A percentile compares a stretch with the other conserved stretches of the same genome.
phyloP scores from a whole-genome alignment of 1,140 invertebrate species.

The Heliconius congener region DNA sequence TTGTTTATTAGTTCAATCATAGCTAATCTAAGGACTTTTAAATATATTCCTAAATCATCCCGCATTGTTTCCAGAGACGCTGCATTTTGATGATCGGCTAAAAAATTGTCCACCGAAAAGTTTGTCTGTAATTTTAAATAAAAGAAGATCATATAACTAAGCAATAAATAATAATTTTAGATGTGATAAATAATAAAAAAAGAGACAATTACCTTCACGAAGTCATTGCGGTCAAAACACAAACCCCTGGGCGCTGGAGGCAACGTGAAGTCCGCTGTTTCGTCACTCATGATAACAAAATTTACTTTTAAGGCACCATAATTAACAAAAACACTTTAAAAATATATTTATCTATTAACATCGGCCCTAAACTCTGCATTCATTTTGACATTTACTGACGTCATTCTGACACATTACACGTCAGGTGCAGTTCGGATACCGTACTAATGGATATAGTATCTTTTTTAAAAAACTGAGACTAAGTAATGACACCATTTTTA shows the following conservation, averaged over 20 bases:
- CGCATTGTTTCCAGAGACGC: conserved; percentile 66
- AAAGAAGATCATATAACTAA: background rate
- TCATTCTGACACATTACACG: conserved; percentile 71
- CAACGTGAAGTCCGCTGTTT: conserved; percentile 68
- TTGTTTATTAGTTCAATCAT: conserved; percentile 99
- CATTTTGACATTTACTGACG: conserved; percentile 72
- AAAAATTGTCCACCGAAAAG: conserved; percentile 95
- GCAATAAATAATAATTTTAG: background rate
- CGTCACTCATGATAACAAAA: conserved; percentile 61
- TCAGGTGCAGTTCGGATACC: conserved; percentile 45
- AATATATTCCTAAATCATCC: conserved; percentile 94
- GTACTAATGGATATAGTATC: background rate
- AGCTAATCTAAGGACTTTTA: conserved; percentile 93
- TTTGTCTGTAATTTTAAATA: conserved; percentile 83
- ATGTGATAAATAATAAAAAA: background rate
- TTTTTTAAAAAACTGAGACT: background rate
- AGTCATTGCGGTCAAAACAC: conserved; percentile 87
- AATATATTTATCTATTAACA: conserved; percentile 57
- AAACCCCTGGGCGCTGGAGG: conserved; percentile 79
- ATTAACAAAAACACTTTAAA: conserved; percentile 57
- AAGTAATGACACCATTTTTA: no score
- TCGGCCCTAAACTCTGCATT: conserved; percentile 50
- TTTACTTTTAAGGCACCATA: conserved; percentile 72
- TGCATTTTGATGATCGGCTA: conserved; percentile 78
- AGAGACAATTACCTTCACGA: conserved; percentile 66